Evolutionary conservation across 2,888 invertebrate genomes (phyloP).

Genomic region (Cryptosula pallasiana): DNA sequence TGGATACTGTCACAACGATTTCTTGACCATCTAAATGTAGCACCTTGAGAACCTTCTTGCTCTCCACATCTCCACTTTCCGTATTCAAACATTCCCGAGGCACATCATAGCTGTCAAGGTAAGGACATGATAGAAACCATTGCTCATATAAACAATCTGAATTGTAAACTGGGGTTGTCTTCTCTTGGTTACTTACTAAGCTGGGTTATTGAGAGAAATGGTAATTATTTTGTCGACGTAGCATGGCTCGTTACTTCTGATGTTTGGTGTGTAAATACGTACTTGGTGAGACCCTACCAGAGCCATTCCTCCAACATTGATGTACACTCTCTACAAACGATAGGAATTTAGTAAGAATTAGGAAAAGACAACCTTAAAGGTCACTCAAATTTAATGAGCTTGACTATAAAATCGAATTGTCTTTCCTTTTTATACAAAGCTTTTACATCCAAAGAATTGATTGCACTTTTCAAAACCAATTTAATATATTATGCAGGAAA

Average conservation of each 20-base stretch:
- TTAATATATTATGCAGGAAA: too few species aligned
- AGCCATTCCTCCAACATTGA: conserved; percentile 1
- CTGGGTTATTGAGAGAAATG: conserved; percentile 10
- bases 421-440: too few species aligned
- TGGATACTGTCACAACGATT: conserved; percentile 7
- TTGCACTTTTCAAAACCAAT: too few species aligned
- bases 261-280: background rate
- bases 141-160: too few species aligned
- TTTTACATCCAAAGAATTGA: too few species aligned
- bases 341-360: too few species aligned
- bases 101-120: conserved; percentile 8
- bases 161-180: too few species aligned
- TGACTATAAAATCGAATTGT: too few species aligned
- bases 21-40: background rate
- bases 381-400: too few species aligned
- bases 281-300: background rate
- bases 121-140: too few species aligned
- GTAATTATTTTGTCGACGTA: background rate
- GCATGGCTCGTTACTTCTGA: background rate
- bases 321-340: background rate
- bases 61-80: background rate
- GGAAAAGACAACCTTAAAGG: too few species aligned
- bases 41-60: background rate
- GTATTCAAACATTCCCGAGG: conserved; percentile 7
- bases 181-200: background rate